Evolutionary conservation across 1,140 invertebrate genomes (phyloP), one percentile per base, ranked within the genome.

Genomic region (Drosophila pandora): DNA sequence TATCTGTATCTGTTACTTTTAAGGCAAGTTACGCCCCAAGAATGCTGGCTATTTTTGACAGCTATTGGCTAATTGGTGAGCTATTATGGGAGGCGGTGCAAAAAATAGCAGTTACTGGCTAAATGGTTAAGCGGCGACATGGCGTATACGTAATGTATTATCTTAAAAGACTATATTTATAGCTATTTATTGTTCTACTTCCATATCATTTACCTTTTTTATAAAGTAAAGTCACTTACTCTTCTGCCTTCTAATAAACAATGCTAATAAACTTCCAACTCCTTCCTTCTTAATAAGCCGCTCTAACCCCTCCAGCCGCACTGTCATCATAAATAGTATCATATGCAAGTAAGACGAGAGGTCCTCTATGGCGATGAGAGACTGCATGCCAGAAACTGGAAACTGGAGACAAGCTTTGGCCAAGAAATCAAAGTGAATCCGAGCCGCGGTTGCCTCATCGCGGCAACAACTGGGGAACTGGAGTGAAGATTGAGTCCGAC

Each of bases 331-430:
- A 32, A 56, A 39, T 48, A 53, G 25, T 69, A 69, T 69, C 65
- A 56, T 21, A 56, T 69, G 41, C 62, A 48, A 39, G 65, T 69
- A 67, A 71, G 63, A 10, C 32, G 57, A 73, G 61, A 65, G 59
- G 63, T 63, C 60, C 48, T 65, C 71, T 45, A 52, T 71, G 77
- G 69, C 72, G 59, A 34, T 47, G 30, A 54, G 41, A 54, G 28
- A 69, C 57, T 48, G 43, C 45, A 57, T 17, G 54, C 28, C 47
- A 57, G 68, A 63, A 64, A 76, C 73, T 39, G 59, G 82, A 85
- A 85, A 85, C 70, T 75, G 37, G 57, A 87, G 82, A 81, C 49
- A 68, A 41, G 30, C 9, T 39, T 12, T 65, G 59, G 58, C 53
- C 59, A 23, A 63, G 67, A 80, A 56, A 54, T 58, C 50, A 54